Evolutionary conservation across 2,888 invertebrate genomes (phyloP).

Genomic region (Julus scanicus): DNA sequence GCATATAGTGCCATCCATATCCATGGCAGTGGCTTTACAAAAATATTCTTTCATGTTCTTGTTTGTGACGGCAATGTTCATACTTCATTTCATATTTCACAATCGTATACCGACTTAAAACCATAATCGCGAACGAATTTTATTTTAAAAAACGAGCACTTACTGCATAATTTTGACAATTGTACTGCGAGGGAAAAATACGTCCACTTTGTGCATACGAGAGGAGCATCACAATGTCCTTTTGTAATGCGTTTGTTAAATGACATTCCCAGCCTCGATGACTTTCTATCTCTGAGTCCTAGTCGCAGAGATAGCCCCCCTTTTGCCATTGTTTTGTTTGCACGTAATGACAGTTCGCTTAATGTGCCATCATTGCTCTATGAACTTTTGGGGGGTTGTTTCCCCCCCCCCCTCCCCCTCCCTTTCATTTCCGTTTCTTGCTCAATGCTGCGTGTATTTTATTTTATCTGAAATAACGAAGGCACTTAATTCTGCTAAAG

Average conservation of each 20-base stretch:
- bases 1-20: too few relatives aligned
- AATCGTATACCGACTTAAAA: not conserved
- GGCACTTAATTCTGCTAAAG: not conserved
- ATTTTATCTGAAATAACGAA: constrained; percentile 1
- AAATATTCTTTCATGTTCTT: too few relatives aligned
- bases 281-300: not conserved
- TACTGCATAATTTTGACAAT: not conserved
- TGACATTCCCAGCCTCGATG: constrained; percentile 10
- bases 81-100: not conserved
- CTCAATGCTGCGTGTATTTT: not conserved
- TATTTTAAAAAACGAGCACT: not conserved
- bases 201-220: not conserved
- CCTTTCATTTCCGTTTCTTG: constrained; percentile 21
- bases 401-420: not conserved
- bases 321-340: not conserved
- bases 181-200: not conserved
- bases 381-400: not conserved
- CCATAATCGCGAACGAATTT: not conserved
- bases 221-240: not conserved
- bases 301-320: not conserved
- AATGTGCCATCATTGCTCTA: constrained; percentile 3
- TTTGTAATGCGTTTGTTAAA: constrained; percentile 23
- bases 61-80: too few relatives aligned
- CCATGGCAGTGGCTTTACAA: too few relatives aligned
- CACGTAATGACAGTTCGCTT: not conserved